Evolutionary conservation across 2,888 invertebrate species (phyloP).

Genomic region (Hydrotaea cyrtoneurina): DNA sequence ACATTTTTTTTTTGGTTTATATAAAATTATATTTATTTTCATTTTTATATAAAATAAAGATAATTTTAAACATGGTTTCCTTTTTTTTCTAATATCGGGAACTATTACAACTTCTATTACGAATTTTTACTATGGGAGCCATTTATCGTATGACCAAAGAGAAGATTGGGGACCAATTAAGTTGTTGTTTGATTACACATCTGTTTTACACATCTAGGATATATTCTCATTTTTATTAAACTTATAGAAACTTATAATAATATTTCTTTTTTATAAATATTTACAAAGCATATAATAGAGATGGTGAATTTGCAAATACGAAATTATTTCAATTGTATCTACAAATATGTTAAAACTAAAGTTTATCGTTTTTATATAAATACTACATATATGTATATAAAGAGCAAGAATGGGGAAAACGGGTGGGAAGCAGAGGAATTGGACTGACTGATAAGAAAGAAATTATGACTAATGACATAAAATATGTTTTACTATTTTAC

Average conservation of each 20-base stretch:
- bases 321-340: conserved; percentile 55
- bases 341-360: conserved; percentile 57
- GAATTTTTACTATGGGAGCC: conserved; percentile 15
- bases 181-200: background rate
- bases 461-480: conserved; percentile 42
- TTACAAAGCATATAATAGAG: conserved; percentile 50
- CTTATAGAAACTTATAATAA: conserved; percentile 58
- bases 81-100: conserved; percentile 11
- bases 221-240: conserved; percentile 58
- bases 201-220: conserved; percentile 59
- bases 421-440: background rate
- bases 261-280: conserved; percentile 50
- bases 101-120: conserved; percentile 20
- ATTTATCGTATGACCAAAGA: background rate
- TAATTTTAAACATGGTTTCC: conserved; percentile 30
- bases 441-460: background rate
- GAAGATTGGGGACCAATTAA: conserved; percentile 4
- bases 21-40: conserved; percentile 40
- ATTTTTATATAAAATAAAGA: conserved; percentile 34
- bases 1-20: background rate
- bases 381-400: conserved; percentile 35
- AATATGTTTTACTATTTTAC: conserved; percentile 64
- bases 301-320: conserved; percentile 36
- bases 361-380: conserved; percentile 37
- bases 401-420: conserved; percentile 48